Evolutionary conservation across 2,888 invertebrate genomes (phyloP).

Genomic region (Caenorhabditis doughertyi): DNA sequence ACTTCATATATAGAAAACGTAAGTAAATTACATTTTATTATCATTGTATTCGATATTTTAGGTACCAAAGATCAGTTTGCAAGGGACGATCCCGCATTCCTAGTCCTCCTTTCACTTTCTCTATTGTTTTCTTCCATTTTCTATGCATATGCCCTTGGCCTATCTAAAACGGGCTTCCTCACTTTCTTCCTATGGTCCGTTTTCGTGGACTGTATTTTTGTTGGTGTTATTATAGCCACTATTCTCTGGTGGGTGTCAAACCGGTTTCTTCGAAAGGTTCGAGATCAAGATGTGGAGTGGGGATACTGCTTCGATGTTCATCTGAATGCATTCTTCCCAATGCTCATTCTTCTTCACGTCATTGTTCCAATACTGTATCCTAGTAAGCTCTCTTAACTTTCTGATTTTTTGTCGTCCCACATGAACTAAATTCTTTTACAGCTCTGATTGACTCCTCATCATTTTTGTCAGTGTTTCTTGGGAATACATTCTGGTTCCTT

Average conservation of each 20-base stretch:
- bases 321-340: conserved; percentile 98
- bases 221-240: conserved; percentile 91
- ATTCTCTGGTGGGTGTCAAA: conserved; percentile 90
- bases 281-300: conserved; percentile 93
- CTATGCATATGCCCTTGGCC: conserved; percentile 70
- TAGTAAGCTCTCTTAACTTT: conserved; percentile 84
- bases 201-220: conserved; percentile 94
- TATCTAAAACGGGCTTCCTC: conserved; percentile 86
- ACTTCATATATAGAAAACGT: conserved; percentile 98
- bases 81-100: conserved; percentile 97
- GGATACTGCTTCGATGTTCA: conserved; percentile 99
- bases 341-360: conserved; percentile 93
- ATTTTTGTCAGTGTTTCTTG: conserved; percentile 90
- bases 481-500: conserved; percentile 95
- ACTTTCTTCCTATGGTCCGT: conserved; percentile 93
- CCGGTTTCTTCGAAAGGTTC: conserved; percentile 87
- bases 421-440: conserved; percentile 84
- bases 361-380: conserved; percentile 91
- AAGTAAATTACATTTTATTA: conserved; percentile 84
- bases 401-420: not conserved
- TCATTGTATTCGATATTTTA: conserved; percentile 83
- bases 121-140: conserved; percentile 73
- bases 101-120: conserved; percentile 88
- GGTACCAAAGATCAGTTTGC: conserved; percentile 99
- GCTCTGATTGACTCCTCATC: conserved; percentile 89